Evolutionary conservation across 2,888 invertebrate species (phyloP), one percentile per base, ranked within the genome.

Genomic region (Tipula unca): DNA sequence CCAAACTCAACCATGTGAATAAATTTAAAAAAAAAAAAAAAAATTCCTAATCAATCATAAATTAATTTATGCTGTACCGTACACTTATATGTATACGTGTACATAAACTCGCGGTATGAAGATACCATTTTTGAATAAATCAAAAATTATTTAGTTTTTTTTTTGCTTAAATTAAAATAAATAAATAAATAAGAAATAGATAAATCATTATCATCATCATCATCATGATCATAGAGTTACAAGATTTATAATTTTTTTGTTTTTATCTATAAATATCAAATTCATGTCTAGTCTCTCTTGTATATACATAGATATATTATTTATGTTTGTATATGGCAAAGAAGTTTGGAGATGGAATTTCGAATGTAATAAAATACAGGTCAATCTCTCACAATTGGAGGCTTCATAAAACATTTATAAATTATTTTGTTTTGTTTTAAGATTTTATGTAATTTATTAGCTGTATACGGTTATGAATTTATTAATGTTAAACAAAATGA

Each of bases 121-220:
- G 25, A 69, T 10, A 69, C 69, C 69, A 25, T 13, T 25, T 69
- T 69, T 69, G 69, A 69, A 69, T 69, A 69, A 69, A 69, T 25
- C 69, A 14, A 48, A 48, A 14, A 48, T 1, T n/a, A 48, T 48
- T 48, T n/a, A n/a, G n/a, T n/a, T n/a, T 6, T 5, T 3, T 48
- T 48, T 17, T 69, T 69, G 69, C 69, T 69, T 69, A 69, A 69
- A 69, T 69, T 69, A 8, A 69, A 69, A 69, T 69, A 69, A 69
- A 69, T 25, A 69, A 54, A 54, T 6, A 32, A 32, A 32, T 69
- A 69, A 69, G 69, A 25, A 69, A 69, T 69, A 69, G 69, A 69
- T 69, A 69, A 69, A 69, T 69, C 69, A 69, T 69, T 69, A 69
- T 48, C 48, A 48, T 69, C 69, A 69, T 69, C 25, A 69, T 48